phyloP scores from a whole-genome alignment of 2,888 invertebrate species.

The Meteorus colon region DNA sequence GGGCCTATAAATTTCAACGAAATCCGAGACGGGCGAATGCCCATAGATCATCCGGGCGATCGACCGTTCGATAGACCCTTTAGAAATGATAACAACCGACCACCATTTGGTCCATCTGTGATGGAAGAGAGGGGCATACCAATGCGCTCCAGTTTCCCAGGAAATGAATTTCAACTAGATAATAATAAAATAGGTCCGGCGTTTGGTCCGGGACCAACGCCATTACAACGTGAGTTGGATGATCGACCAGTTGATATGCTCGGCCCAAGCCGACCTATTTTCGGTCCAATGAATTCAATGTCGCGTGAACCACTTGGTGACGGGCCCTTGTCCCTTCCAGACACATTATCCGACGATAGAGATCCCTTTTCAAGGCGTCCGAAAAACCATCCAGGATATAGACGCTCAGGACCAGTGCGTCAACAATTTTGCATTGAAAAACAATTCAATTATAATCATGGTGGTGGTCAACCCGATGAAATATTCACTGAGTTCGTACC shows the following conservation, averaged over 20 bases:
- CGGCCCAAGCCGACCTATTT: background rate
- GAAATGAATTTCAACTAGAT: conserved; percentile 37
- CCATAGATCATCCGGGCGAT: conserved; percentile 33
- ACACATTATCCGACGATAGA: conserved; percentile 5
- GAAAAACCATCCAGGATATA: conserved; percentile 41
- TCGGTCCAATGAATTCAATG: conserved; percentile 6
- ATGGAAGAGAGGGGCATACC: conserved; percentile 42
- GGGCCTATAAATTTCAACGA: conserved; percentile 28
- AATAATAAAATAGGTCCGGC: conserved; percentile 16
- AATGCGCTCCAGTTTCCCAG: conserved; percentile 36
- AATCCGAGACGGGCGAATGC: conserved; percentile 21
- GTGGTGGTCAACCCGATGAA: conserved; percentile 55
- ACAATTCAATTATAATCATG: conserved; percentile 71
- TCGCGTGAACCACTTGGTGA: background rate
- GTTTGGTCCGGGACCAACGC: background rate
- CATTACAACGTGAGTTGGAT: background rate
- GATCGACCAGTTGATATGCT: background rate
- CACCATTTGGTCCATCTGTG: conserved; percentile 40
- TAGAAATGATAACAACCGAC: conserved; percentile 34
- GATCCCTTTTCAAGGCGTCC: conserved; percentile 38
- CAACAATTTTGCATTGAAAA: conserved; percentile 66
- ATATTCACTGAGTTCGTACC: conserved; percentile 59
- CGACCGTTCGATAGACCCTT: conserved; percentile 43
- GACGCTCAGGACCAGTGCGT: conserved; percentile 37
- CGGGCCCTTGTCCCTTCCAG: background rate